Evolutionary conservation across 2,113 vertebrate species (phyloP), one percentile per base, ranked within the genome.

Genomic region (Notechis scutatus): DNA sequence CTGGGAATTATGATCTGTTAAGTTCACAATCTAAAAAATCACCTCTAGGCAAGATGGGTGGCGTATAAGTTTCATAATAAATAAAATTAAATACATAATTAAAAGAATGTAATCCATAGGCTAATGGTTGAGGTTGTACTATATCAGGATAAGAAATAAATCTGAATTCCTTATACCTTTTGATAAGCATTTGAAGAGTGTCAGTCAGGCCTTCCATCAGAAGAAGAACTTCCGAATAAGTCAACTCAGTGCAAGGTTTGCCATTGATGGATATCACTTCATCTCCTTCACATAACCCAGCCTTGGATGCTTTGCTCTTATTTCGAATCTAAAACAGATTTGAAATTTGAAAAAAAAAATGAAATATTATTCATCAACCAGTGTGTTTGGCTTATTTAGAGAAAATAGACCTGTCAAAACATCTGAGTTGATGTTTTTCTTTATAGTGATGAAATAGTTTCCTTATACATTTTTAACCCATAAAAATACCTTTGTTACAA

Each of bases 231-330:
- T 98, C 98, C 15, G 98, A 94, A 64, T 99, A 98, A 12, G 98
- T 98, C 91, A 99, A 98, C 93, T 98, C 98, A 12, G 97, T 97
- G 91, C 99, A 99, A 0, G 98, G 97, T 89, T 98, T 98, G 93
- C 98, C 99, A 85, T 99, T 99, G 95, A 99, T 98, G 1, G 99
- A 98, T 89, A 99, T 97, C 90, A 99, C 97, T 94, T 99, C 98
- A 94, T 99, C 99, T 24, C 98, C 98, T 87, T 98, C 98, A 92
- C 96, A 97, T 88, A 99, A 96, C 54, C 99, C 99, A 45, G 98
- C 98, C 87, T 96, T 95, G 2, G 96, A 98, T 23, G 99, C 99
- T 94, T 97, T 98, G 88, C 98, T 96, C 94, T 97, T 98, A 94
- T 96, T 97, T 90, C 98, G 97, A 93, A 98, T 97, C 98, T 98